Conservation (phyloP, 1,140 invertebrate species). For the Drosophila seguyi region DNA sequence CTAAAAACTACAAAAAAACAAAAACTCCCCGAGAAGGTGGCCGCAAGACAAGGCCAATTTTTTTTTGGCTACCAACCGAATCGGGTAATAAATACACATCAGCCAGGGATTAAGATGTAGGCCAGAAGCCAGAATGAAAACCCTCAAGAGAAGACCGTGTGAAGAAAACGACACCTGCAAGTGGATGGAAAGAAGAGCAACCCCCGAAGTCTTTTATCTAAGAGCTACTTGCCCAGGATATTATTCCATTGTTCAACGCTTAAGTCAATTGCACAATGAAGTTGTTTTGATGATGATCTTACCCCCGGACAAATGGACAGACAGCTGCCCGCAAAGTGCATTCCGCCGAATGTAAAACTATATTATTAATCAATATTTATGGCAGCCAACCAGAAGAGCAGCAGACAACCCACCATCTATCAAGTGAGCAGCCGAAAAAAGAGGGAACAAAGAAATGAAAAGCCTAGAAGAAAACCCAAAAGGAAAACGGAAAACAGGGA, state of each 20-base stretch:
- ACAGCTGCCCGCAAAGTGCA: slow-evolving; percentile 55
- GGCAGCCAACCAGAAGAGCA: slow-evolving; percentile 46
- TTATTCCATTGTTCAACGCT: slow-evolving; percentile 27
- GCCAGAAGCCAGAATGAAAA: slow-evolving; percentile 44
- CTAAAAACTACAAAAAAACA: slow-evolving; percentile 40
- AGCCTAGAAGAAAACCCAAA: slow-evolving; percentile 32
- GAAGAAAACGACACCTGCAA: slow-evolving; percentile 69
- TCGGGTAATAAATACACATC: slow-evolving; percentile 45
- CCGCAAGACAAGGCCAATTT: slow-evolving; percentile 44
- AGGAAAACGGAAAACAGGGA: slow-evolving; percentile 58
- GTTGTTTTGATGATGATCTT: slow-evolving; percentile 72
- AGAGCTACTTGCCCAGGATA: slow-evolving; percentile 54
- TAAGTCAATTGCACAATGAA: slow-evolving; percentile 73
- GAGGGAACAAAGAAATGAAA: slow-evolving; percentile 7
- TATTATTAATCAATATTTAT: slow-evolving; percentile 83
- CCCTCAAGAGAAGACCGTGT: slow-evolving; percentile 56
- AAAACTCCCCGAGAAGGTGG: slow-evolving; percentile 16
- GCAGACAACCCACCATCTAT: slow-evolving; percentile 57
- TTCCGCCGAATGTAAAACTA: slow-evolving; percentile 69
- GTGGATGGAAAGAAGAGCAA: slow-evolving; percentile 24
- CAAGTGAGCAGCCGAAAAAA: slow-evolving; percentile 47
- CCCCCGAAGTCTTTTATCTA: slow-evolving; percentile 25
- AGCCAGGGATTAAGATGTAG: slow-evolving; percentile 48
- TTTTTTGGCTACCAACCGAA: slow-evolving; percentile 43
- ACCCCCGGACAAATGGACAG: slow-evolving; percentile 15